These are phyloP conservation scores for Tolypeutes matacus DNA, from an alignment of 2,797 vertebrate genomes.

Conservation along the genomic window DNA sequence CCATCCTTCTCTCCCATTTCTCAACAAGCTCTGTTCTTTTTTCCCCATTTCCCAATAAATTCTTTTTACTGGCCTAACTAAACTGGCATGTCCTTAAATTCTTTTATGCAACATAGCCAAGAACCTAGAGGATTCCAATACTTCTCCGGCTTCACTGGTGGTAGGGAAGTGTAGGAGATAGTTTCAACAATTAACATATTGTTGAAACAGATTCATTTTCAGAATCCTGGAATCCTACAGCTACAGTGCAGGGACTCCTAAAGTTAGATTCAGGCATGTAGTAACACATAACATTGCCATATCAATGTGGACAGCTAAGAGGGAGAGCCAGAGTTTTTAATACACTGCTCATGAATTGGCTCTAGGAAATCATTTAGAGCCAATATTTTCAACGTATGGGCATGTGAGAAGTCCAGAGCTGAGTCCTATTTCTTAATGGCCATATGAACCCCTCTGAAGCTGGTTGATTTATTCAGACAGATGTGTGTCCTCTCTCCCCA, in stretches of 20 bases:
- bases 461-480: not conserved
- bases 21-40: no score
- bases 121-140: no score
- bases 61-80: no score
- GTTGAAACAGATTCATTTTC: not conserved
- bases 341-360: not conserved
- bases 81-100: no score
- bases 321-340: not conserved
- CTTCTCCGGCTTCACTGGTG: not conserved
- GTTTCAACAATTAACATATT: not conserved
- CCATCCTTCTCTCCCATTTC: no score
- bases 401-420: not conserved
- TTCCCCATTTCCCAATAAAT: no score
- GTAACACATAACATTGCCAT: not conserved
- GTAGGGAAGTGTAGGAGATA: not conserved
- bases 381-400: not conserved
- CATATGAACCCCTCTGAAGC: constrained; percentile 4
- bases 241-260: no score
- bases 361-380: not conserved
- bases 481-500: not conserved
- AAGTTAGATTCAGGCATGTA: not conserved
- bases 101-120: no score
- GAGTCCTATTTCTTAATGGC: not conserved
- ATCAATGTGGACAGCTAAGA: not conserved
- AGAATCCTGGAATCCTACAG: not conserved